Evolutionary conservation across 2,888 invertebrate species (phyloP).

Genomic region (Apamea anceps): DNA sequence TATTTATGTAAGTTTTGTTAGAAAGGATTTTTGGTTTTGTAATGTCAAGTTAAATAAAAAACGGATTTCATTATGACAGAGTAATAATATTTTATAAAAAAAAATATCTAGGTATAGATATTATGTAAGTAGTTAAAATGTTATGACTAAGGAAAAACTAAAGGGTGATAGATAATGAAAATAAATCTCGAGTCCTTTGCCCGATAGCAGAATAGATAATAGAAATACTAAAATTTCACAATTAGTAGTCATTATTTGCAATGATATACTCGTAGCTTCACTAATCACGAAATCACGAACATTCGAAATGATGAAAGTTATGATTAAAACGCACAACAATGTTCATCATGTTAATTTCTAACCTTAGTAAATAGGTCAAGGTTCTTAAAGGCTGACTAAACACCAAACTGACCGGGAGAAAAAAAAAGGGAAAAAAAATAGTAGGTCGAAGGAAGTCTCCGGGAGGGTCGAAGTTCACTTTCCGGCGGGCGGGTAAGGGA

Average conservation of each 20-base stretch:
- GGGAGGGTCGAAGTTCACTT: conserved; percentile 80
- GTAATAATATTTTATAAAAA: conserved; percentile 2
- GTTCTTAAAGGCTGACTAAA: not conserved
- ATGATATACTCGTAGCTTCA: conserved; percentile 22
- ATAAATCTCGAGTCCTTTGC: conserved; percentile 46
- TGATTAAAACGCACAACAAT: not conserved
- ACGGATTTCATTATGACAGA: not conserved
- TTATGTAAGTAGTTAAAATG: not conserved
- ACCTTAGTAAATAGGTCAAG: not conserved
- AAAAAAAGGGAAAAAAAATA: conserved; percentile 18
- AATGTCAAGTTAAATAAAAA: not conserved
- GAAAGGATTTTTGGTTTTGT: not conserved
- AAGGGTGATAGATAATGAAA: conserved; percentile 38
- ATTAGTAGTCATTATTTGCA: conserved; percentile 34
- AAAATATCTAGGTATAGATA: not conserved
- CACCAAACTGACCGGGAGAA: not conserved
- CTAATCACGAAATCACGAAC: conserved; percentile 1
- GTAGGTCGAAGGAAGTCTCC: conserved; percentile 77
- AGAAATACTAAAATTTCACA: conserved; percentile 47
- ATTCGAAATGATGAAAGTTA: conserved; percentile 30
- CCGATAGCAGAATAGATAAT: conserved; percentile 48
- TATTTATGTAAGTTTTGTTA: not conserved
- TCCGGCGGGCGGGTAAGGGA: conserved; percentile 86
- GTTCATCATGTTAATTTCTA: conserved; percentile 7
- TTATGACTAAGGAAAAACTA: conserved; percentile 31